Evolutionary conservation across 2,888 invertebrate species (phyloP).

Genomic region (Cantharis rustica): DNA sequence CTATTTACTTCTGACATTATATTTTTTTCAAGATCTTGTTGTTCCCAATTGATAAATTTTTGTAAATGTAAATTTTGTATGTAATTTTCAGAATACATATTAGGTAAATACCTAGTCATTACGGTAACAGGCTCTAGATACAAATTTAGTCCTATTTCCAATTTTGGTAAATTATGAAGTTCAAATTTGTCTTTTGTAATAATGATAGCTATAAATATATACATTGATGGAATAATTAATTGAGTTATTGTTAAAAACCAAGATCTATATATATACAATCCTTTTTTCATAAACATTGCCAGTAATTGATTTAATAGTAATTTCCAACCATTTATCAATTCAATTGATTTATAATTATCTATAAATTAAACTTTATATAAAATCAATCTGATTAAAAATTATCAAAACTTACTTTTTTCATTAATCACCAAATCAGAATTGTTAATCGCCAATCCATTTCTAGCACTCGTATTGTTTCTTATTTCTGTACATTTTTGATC

Average conservation of each 20-base stretch:
- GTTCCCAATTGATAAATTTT: slow-evolving; percentile 13
- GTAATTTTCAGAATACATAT: slow-evolving; percentile 7
- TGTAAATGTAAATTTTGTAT: not conserved
- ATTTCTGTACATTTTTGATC: not conserved
- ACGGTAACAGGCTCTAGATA: slow-evolving; percentile 51
- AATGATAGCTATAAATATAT: slow-evolving; percentile 66
- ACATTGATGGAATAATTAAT: slow-evolving; percentile 70
- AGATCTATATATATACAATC: slow-evolving; percentile 63
- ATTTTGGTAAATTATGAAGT: slow-evolving; percentile 59
- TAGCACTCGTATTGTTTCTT: not conserved
- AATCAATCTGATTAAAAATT: not conserved
- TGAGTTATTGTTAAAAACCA: slow-evolving; percentile 69
- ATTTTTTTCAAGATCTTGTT: not conserved
- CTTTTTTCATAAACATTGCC: slow-evolving; percentile 54
- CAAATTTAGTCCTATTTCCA: slow-evolving; percentile 61
- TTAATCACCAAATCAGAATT: too few species aligned
- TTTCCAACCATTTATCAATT: slow-evolving; percentile 38
- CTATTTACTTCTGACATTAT: slow-evolving; percentile 13
- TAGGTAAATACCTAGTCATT: slow-evolving; percentile 33
- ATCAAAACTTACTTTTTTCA: not conserved
- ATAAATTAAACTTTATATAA: not conserved
- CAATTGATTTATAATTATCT: not conserved
- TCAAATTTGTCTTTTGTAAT: slow-evolving; percentile 59
- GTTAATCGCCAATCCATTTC: too few species aligned
- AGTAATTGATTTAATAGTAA: slow-evolving; percentile 48